Evolutionary conservation across 2,113 vertebrate species (phyloP).

Genomic region (Rafetus swinhoei): DNA sequence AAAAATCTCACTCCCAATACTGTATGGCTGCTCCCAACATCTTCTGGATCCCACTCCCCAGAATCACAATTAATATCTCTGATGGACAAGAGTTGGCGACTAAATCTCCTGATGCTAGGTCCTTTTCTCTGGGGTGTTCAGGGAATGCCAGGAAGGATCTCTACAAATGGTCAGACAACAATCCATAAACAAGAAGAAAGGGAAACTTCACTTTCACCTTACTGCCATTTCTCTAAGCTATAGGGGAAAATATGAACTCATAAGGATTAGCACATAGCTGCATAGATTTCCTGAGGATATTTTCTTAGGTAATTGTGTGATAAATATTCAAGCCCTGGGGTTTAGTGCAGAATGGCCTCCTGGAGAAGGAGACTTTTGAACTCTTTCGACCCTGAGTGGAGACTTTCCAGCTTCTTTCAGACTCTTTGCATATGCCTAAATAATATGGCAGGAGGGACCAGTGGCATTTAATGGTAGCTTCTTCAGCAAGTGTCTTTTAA

Average conservation of each 20-base stretch:
- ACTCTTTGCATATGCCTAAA: neutral
- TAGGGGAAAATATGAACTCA: neutral
- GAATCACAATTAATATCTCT: neutral
- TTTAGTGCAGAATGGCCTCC: fast-evolving
- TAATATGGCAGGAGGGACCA: fast-evolving
- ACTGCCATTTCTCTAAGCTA: neutral
- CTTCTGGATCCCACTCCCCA: neutral
- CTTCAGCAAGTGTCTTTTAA: neutral
- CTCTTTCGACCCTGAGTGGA: neutral
- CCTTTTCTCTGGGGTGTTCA: neutral
- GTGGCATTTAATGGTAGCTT: fast-evolving
- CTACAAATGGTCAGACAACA: neutral
- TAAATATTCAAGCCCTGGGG: neutral
- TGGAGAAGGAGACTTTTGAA: fast-evolving
- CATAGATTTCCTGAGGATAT: neutral
- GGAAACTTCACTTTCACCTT: neutral
- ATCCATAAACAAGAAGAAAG: neutral
- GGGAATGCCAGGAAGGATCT: neutral
- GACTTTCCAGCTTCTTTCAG: neutral
- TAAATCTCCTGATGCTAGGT: neutral
- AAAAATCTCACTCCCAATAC: neutral
- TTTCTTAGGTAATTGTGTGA: neutral
- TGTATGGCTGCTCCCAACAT: neutral
- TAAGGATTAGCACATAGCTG: neutral
- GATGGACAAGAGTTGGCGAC: neutral